A percentile compares a stretch with the other conserved stretches of the same genome.
Evolutionary conservation across 2,888 invertebrate genomes (phyloP).

Genomic region (Orthosia gothica): DNA sequence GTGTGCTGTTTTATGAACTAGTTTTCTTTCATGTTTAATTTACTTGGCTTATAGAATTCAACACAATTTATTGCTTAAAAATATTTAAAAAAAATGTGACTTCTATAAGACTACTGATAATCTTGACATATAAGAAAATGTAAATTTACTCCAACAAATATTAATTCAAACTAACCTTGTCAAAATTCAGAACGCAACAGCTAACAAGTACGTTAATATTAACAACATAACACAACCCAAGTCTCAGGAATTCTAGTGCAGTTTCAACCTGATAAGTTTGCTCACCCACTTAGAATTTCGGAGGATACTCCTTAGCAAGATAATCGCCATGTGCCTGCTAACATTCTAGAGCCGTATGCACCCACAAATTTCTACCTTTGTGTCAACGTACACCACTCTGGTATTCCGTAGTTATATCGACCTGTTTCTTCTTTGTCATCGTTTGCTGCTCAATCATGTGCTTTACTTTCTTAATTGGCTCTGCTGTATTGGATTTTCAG

Average conservation of each 20-base stretch:
- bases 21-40: neutral
- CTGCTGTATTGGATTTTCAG: slow-evolving; percentile 19
- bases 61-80: neutral
- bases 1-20: slow-evolving; percentile 7
- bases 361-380: slow-evolving; percentile 67
- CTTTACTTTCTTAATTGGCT: slow-evolving; percentile 37
- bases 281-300: slow-evolving; percentile 58
- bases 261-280: slow-evolving; percentile 50
- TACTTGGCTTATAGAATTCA: neutral
- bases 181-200: slow-evolving; percentile 4
- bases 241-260: slow-evolving; percentile 39
- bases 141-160: neutral
- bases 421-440: slow-evolving; percentile 41
- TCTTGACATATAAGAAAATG: neutral
- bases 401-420: slow-evolving; percentile 52
- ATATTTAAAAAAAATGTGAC: neutral
- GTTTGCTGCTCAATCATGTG: slow-evolving; percentile 7
- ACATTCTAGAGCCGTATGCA: slow-evolving; percentile 55
- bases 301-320: slow-evolving; percentile 43
- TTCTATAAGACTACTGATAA: neutral
- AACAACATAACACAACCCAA: slow-evolving; percentile 6
- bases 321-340: slow-evolving; percentile 43
- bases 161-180: neutral
- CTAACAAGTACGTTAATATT: slow-evolving; percentile 11
- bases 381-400: slow-evolving; percentile 46